Conservation (phyloP, 2,888 invertebrate species). For the Ectemnius cavifrons region DNA sequence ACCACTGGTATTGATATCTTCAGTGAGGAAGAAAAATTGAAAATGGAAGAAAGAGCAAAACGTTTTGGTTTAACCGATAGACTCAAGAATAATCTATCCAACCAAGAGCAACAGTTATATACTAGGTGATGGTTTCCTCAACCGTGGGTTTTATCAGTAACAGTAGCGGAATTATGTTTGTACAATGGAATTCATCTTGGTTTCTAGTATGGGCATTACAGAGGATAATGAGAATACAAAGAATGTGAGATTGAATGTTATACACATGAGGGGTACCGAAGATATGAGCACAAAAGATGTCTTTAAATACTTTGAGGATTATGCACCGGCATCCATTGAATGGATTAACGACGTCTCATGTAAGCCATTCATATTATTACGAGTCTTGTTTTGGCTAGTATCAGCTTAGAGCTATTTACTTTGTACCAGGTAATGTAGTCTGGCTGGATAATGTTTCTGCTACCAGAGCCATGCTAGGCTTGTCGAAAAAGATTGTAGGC, state of each 20-base stretch:
- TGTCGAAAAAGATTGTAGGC: slow-evolving; percentile 80
- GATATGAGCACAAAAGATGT: slow-evolving; percentile 89
- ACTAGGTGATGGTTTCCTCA: slow-evolving; percentile 72
- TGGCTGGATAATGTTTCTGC: slow-evolving; percentile 82
- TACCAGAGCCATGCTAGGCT: slow-evolving; percentile 81
- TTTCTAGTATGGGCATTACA: slow-evolving; percentile 80
- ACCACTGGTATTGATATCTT: slow-evolving; percentile 79
- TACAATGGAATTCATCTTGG: slow-evolving; percentile 13
- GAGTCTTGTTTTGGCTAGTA: background rate
- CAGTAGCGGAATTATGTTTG: background rate
- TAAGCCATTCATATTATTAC: slow-evolving; percentile 73
- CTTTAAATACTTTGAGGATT: slow-evolving; percentile 88
- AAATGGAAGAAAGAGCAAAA: slow-evolving; percentile 80
- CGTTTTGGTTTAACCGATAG: slow-evolving; percentile 80
- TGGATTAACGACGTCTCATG: slow-evolving; percentile 90
- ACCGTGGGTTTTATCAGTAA: background rate
- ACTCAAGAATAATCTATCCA: slow-evolving; percentile 72
- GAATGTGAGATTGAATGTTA: slow-evolving; percentile 84
- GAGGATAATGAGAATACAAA: slow-evolving; percentile 80
- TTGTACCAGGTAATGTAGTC: slow-evolving; percentile 81
- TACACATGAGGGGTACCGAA: slow-evolving; percentile 87
- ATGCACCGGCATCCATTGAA: slow-evolving; percentile 87
- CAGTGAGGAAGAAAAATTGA: slow-evolving; percentile 79
- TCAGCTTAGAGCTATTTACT: background rate
- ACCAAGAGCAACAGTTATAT: slow-evolving; percentile 78